These are phyloP conservation scores for Cataglyphis livida DNA, from an alignment of 2,888 invertebrate genomes.

Conservation along the genomic window DNA sequence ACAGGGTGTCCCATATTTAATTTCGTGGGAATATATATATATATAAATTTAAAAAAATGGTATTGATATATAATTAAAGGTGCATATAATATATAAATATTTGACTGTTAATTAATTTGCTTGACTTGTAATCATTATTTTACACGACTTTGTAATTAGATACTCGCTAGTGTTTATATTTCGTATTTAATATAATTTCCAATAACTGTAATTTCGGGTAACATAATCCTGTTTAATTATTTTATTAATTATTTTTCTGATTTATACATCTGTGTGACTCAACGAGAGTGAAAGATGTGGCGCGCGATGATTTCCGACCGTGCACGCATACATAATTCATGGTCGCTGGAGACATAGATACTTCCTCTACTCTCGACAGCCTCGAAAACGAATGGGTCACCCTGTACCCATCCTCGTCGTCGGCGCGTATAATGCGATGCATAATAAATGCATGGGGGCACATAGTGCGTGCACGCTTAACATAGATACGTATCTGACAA, in stretches of 20 bases:
- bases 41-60: too few relatives aligned
- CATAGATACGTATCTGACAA: slow-evolving; percentile 82
- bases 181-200: slow-evolving; percentile 16
- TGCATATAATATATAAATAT: not conserved
- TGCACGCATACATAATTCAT: slow-evolving; percentile 27
- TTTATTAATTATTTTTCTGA: slow-evolving; percentile 35
- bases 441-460: slow-evolving; percentile 81
- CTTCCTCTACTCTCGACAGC: slow-evolving; percentile 42
- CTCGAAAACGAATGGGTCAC: slow-evolving; percentile 60
- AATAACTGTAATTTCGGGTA: not conserved
- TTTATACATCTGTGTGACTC: not conserved
- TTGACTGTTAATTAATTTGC: slow-evolving; percentile 37
- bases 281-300: slow-evolving; percentile 16
- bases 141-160: slow-evolving; percentile 23
- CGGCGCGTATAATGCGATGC: slow-evolving; percentile 79
- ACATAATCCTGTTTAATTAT: not conserved
- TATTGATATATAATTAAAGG: too few relatives aligned
- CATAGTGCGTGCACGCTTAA: slow-evolving; percentile 73
- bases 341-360: slow-evolving; percentile 21
- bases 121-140: slow-evolving; percentile 29
- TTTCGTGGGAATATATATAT: not conserved
- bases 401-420: slow-evolving; percentile 42
- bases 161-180: not conserved
- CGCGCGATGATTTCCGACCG: slow-evolving; percentile 8
- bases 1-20: slow-evolving; percentile 1